Base-by-base conservation (phyloP, 2,888 invertebrate species). In the Athalia circularis region DNA sequence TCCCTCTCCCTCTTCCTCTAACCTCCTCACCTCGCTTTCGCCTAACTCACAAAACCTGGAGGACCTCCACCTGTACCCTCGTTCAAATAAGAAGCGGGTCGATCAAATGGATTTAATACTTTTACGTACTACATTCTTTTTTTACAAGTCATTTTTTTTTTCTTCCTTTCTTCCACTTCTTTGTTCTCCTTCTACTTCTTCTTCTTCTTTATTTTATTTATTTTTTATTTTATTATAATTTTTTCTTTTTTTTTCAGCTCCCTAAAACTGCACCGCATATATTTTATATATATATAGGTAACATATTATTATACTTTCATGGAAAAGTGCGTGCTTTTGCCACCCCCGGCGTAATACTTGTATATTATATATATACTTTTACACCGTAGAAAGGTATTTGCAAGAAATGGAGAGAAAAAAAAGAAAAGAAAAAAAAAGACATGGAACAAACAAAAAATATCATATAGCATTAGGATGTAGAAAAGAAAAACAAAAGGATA, bases 11-110 rank as follows among this genome's bases (percentile, higher is more conserved):
- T 43, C 50, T 43, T 3, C 29, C 43, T 54, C 43, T 54, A 43
- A 47, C 47, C 47, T n/a, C 7, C 54, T 13, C 6, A 6, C 47
- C 72, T 47, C 57, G 15, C 48, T 15, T 29, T 9, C 72, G 59
- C 45, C 11, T 67, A 67, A 67, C 72, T 47, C 52, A 29, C 29
- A 29, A 15, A 45, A 70, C 29, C 70, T 43, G 3, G n/a, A 54
- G 57, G 54, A 29, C 54, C 57, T 9, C 9, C 11, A 9, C 7
- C 54, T 54, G 54, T n/a, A 72, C 43, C 57, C 68, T 54, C 68
- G 52, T n/a, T 29, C 5, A 68, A 54, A 52, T 54, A 68, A 68
- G 68, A 29, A 29, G 68, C 15, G 68, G 68, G 72, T 72, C 72
- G 72, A 47, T 72, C 59, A 45, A 47, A 59, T 47, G 57, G 47